These are phyloP conservation scores for Hydrotaea cyrtoneurina DNA, from an alignment of 2,888 invertebrate species.

Conservation along the genomic window DNA sequence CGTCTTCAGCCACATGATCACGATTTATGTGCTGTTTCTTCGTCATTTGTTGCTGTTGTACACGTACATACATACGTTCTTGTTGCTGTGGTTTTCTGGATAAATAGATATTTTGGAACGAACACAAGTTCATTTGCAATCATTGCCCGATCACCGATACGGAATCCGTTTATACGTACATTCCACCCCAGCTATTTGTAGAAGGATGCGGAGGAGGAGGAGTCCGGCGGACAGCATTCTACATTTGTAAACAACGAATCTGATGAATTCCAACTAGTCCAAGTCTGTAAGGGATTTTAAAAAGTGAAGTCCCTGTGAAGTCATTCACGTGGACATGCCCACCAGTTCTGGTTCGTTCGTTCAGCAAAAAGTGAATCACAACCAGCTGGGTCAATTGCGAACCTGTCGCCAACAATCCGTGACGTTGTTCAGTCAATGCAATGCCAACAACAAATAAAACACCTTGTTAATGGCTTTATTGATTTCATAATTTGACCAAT, in stretches of 20 bases:
- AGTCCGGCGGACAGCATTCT: no score
- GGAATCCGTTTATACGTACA: no score
- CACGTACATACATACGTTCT: not conserved
- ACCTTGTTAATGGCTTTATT: conserved; percentile 66
- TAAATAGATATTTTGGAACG: not conserved
- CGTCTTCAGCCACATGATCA: conserved; percentile 78
- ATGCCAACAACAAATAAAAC: conserved; percentile 63
- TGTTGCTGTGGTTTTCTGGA: conserved; percentile 55
- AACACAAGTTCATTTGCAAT: no score
- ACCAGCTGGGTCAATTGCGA: conserved; percentile 53
- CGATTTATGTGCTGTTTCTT: conserved; percentile 75
- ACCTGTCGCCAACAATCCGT: conserved; percentile 19
- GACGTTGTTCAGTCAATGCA: not conserved
- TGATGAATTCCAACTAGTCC: no score
- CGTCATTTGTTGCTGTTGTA: conserved; percentile 64
- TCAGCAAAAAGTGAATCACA: conserved; percentile 31
- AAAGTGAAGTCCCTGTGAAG: no score
- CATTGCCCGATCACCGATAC: no score
- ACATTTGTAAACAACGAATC: no score
- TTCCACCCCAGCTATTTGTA: no score
- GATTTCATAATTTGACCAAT: conserved; percentile 70
- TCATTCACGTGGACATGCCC: no score
- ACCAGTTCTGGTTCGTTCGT: no score
- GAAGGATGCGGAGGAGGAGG: no score
- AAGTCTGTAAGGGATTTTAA: no score